A percentile compares a stretch with the other conserved stretches of the same genome.
phyloP scores from a whole-genome alignment of 2,113 vertebrate species.

The Nesogale talazaci region DNA sequence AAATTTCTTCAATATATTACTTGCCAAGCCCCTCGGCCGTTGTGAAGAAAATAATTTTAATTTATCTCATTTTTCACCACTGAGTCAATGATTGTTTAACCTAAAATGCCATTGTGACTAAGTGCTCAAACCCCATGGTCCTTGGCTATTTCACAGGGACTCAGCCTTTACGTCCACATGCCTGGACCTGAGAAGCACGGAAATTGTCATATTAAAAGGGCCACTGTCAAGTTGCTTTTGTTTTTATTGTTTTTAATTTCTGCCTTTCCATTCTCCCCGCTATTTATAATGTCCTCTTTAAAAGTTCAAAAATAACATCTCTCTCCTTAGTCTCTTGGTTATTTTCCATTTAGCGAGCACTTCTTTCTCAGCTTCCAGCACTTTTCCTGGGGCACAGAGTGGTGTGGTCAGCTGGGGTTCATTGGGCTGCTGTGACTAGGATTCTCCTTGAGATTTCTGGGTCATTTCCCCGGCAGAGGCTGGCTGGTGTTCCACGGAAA shows the following conservation, averaged over 20 bases:
- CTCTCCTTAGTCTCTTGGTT: slow-evolving; percentile 73
- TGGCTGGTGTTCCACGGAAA: slow-evolving; percentile 5
- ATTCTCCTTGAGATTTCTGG: slow-evolving; percentile 21
- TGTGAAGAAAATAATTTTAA: slow-evolving; percentile 89
- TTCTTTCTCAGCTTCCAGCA: slow-evolving; percentile 35
- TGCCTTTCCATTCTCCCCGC: slow-evolving; percentile 73
- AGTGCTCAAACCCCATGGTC: slow-evolving; percentile 83
- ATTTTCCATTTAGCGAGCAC: slow-evolving; percentile 67
- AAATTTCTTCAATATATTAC: slow-evolving; percentile 90
- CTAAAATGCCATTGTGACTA: slow-evolving; percentile 87
- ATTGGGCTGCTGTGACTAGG: slow-evolving; percentile 50
- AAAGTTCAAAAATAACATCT: slow-evolving; percentile 81
- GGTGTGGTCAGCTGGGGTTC: slow-evolving; percentile 60
- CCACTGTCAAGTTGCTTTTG: slow-evolving; percentile 72
- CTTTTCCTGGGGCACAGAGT: slow-evolving; percentile 55
- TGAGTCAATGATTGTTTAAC: slow-evolving; percentile 90
- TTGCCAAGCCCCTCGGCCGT: slow-evolving; percentile 87
- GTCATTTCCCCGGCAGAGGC: neutral
- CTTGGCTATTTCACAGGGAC: slow-evolving; percentile 81
- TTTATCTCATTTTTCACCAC: slow-evolving; percentile 90
- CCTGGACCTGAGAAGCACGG: slow-evolving; percentile 67
- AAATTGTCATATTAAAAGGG: slow-evolving; percentile 79
- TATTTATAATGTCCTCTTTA: slow-evolving; percentile 82
- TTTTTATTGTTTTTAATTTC: slow-evolving; percentile 83
- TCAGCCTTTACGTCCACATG: slow-evolving; percentile 80